phyloP scores from a whole-genome alignment of 2,113 vertebrate genomes.

The Zosterops lateralis region DNA sequence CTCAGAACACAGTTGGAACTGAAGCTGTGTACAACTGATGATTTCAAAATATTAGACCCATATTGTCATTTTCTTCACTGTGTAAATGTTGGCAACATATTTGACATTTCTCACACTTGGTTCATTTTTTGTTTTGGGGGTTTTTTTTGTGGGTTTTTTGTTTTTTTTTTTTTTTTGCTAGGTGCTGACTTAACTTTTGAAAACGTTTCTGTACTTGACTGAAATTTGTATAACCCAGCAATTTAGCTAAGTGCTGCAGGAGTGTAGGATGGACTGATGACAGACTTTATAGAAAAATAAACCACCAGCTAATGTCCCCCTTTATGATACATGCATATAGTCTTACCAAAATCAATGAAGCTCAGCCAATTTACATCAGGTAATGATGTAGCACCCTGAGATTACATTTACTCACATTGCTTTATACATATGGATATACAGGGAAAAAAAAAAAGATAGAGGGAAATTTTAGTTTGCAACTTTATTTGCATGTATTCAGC shows the following conservation, averaged over 20 bases:
- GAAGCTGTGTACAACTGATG: not conserved
- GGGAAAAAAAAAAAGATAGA: not conserved
- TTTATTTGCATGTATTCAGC: not conserved
- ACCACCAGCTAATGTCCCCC: not conserved
- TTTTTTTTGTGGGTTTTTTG: not conserved
- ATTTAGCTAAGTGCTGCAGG: not conserved
- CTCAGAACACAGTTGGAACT: not conserved
- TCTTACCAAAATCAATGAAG: not conserved
- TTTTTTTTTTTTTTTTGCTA: not conserved
- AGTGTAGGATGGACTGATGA: not conserved
- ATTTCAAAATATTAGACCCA: not conserved
- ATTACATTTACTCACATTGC: not conserved
- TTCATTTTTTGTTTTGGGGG: too few relatives aligned
- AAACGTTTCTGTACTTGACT: not conserved
- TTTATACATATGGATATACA: not conserved
- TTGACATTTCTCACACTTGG: not conserved
- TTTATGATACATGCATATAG: not conserved
- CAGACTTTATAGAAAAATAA: not conserved
- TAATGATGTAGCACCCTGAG: not conserved
- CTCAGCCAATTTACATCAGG: not conserved
- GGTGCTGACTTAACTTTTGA: conserved; percentile 17
- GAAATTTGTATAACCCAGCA: not conserved
- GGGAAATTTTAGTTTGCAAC: not conserved
- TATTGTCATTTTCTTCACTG: not conserved
- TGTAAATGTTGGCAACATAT: conserved; percentile 14